Base-by-base conservation (phyloP, 2,113 vertebrate species). In the Tonatia bakeri region DNA sequence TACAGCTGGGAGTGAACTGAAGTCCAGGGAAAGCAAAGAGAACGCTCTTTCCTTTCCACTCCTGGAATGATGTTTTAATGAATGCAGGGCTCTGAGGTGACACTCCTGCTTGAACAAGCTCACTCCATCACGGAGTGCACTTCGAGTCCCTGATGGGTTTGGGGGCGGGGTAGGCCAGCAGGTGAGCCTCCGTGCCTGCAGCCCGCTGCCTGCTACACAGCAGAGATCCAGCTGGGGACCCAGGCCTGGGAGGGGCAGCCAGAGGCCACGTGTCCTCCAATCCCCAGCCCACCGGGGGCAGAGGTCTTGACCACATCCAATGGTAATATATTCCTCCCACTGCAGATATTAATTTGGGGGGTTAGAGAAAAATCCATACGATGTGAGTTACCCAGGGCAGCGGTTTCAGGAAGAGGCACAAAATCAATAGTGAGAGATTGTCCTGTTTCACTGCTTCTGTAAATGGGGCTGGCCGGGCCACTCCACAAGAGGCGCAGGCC, bases 391-490 rank as follows among this genome's bases (percentile, higher is more conserved):
- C 99, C 99, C 99, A 98, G 99, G 98, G 98, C 98, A 95, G 97
- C 95, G 95, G 98, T 98, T 97, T 94, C 69, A 76, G 98, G 95
- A 96, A 98, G 97, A 97, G 97, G 98, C 98, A 99, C 98, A 98
- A 98, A 99, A 99, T 99, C 99, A 92, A 99, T 99, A 97, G 96
- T 98, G 99, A 99, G 98, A 98, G 99, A 99, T 99, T 98, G 98
- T 98, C 98, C 99, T 98, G 98, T 99, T 99, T 99, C 99, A 98
- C 96, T 94, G 98, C 98, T 95, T 98, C 99, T 99, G 99, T 99
- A 99, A 99, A 99, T 98, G 98, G 99, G 96, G 98, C 97, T 98
- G 98, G 40, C 98, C 98, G 98, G 98, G 98, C 98, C 99, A 98
- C 96, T 98, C 98, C 98, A 97, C 98, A 96, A 98, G 98, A 96